phyloP scores from a whole-genome alignment of 2,888 invertebrate genomes.

The Pomacea canaliculata region DNA sequence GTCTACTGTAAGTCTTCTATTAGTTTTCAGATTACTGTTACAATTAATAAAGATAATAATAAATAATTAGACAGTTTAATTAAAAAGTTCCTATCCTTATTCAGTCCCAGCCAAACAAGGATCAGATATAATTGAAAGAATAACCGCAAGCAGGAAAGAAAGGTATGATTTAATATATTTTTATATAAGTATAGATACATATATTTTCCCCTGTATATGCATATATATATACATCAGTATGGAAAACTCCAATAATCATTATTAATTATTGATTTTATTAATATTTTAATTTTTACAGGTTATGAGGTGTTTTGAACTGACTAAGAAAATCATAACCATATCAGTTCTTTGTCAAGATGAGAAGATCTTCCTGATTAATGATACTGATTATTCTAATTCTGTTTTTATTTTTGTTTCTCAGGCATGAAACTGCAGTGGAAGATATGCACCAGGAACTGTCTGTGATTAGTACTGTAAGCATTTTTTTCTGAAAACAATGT shows the following conservation, averaged over 20 bases:
- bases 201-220: too few relatives aligned
- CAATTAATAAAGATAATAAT: too few relatives aligned
- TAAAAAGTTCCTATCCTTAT: neutral
- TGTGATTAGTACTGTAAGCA: conserved; percentile 61
- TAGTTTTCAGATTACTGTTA: too few relatives aligned
- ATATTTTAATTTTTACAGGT: too few relatives aligned
- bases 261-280: too few relatives aligned
- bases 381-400: too few relatives aligned
- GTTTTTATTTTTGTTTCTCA: conserved; percentile 19
- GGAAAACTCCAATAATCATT: too few relatives aligned
- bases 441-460: conserved; percentile 68
- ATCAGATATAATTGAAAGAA: conserved; percentile 66
- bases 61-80: neutral
- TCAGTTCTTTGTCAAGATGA: too few relatives aligned
- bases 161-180: conserved; percentile 39
- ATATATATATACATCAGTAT: too few relatives aligned
- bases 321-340: too few relatives aligned
- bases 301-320: neutral
- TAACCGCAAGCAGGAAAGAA: conserved; percentile 60
- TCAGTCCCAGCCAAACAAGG: conserved; percentile 59
- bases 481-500: neutral
- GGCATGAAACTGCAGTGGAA: conserved; percentile 66
- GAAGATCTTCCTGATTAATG: too few relatives aligned
- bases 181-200: neutral
- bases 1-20: too few relatives aligned